Evolutionary conservation across 2,113 vertebrate species (phyloP).

Genomic region (Pampusana beccarii): DNA sequence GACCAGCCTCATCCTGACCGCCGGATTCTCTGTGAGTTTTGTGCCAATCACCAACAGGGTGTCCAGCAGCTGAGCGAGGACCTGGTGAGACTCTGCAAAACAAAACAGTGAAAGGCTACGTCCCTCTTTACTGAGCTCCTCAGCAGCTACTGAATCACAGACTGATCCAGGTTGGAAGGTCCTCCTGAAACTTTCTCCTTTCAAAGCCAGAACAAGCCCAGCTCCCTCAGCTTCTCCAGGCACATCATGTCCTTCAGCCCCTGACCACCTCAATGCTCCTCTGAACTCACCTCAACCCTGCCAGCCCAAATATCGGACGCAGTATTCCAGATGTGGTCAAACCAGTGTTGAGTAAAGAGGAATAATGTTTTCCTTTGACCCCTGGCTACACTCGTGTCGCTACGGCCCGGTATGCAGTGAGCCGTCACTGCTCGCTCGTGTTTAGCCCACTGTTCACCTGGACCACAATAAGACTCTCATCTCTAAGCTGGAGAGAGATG

Average conservation of each 20-base stretch:
- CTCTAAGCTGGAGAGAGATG: background rate
- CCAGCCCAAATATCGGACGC: background rate
- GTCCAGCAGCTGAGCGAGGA: slow-evolving; percentile 93
- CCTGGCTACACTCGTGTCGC: background rate
- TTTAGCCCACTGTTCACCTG: background rate
- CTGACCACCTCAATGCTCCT: rapidly evolving
- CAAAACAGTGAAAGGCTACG: background rate
- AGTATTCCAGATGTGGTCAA: background rate
- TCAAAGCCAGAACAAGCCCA: background rate
- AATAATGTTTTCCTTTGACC: background rate
- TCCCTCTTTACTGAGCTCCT: background rate
- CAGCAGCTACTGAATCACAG: background rate
- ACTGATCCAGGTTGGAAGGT: rapidly evolving
- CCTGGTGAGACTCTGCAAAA: slow-evolving; percentile 93
- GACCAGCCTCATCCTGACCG: slow-evolving; percentile 83
- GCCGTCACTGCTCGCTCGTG: background rate
- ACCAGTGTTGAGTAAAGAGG: background rate
- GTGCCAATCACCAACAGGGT: slow-evolving; percentile 89
- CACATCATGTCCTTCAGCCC: background rate
- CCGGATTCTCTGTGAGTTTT: slow-evolving; percentile 84
- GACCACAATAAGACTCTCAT: background rate
- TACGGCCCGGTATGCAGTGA: background rate
- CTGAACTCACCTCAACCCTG: background rate
- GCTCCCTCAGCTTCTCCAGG: background rate
- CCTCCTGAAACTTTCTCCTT: background rate